A percentile compares a stretch with the other conserved stretches of the same genome.
Evolutionary conservation across 2,888 invertebrate genomes (phyloP).

Genomic region (Drosophila ezoana): DNA sequence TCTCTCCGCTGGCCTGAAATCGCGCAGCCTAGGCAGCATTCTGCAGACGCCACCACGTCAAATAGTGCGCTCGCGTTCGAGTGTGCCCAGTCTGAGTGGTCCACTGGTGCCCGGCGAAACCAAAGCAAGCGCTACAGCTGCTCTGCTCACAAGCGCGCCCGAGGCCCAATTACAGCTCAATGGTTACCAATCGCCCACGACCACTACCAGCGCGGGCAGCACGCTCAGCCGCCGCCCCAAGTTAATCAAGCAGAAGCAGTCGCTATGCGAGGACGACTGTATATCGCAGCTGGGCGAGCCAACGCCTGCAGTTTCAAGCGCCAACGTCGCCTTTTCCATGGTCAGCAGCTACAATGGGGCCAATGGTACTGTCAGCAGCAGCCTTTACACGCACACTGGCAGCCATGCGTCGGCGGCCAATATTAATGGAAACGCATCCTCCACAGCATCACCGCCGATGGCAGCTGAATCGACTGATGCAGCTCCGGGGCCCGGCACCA

Average conservation of each 20-base stretch:
- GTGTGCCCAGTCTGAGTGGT: constrained; percentile 89
- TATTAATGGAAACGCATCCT: constrained; percentile 9
- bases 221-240: constrained; percentile 86
- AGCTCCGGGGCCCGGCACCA: constrained; percentile 26
- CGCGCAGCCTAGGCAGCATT: constrained; percentile 93
- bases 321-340: constrained; percentile 68
- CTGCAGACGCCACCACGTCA: constrained; percentile 90
- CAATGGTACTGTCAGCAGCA: constrained; percentile 76
- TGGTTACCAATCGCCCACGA: constrained; percentile 70
- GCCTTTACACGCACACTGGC: constrained; percentile 65
- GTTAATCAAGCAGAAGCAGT: constrained; percentile 94
- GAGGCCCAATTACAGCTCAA: constrained; percentile 56
- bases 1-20: constrained; percentile 89
- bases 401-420: constrained; percentile 36
- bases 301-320: constrained; percentile 34
- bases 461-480: not conserved
- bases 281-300: constrained; percentile 9
- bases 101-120: constrained; percentile 66
- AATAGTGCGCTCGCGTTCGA: constrained; percentile 91
- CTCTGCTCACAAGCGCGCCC: constrained; percentile 45
- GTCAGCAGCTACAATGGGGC: constrained; percentile 78
- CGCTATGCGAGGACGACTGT: constrained; percentile 88
- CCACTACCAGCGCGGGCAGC: constrained; percentile 64
- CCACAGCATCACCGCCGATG: constrained; percentile 33
- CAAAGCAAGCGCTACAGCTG: constrained; percentile 50